Evolutionary conservation across 2,888 invertebrate species (phyloP), one percentile per base, ranked within the genome.

Genomic region (Nomada lathburiana): DNA sequence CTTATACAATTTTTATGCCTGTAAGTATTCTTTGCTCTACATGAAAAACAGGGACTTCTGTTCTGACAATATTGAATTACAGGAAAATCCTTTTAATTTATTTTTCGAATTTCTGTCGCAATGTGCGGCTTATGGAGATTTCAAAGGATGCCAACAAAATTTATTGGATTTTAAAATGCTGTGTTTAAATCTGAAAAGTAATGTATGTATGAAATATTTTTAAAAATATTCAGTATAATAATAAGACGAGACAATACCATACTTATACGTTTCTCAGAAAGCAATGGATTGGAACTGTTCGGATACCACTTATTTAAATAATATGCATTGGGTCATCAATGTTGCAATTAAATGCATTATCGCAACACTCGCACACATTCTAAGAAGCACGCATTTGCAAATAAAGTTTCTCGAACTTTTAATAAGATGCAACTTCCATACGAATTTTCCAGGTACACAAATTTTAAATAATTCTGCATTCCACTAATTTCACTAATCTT

Each of bases 1-100:
- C 97, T 80, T 95, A 97, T 90, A 93, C 95, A 63, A 96, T 97
- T 87, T 97, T 97, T 92, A 95, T 97, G 93, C 96, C 96, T 86
- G 96, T 96, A 93, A 86, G 89, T 83, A 50, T 53, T 55, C 29
- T 52, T 42, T 67, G 10, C 16, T 0, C 47, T 26, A 42, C n/a
- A 11, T 42, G 44, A 18, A n/a, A 0, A 42, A 63, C 42, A 26
- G n/a, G 62, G 23, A 13, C 57, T 26, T 5, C 65, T 29, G 74
- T 53, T 57, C 20, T 60, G 16, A 26, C 47, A 47, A n/a, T 72
- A 20, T 67, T 42, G 11, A 76, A 89, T 94, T 94, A 62, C 90
- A 97, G 97, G 95, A 96, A 29, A 96, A 95, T 92, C 96, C 96
- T 0, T 93, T 97, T 13, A 94, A 94, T 5, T 90, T 94, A 57